Evolutionary conservation across 2,888 invertebrate genomes (phyloP).

Genomic region (Trichogramma evanescens): DNA sequence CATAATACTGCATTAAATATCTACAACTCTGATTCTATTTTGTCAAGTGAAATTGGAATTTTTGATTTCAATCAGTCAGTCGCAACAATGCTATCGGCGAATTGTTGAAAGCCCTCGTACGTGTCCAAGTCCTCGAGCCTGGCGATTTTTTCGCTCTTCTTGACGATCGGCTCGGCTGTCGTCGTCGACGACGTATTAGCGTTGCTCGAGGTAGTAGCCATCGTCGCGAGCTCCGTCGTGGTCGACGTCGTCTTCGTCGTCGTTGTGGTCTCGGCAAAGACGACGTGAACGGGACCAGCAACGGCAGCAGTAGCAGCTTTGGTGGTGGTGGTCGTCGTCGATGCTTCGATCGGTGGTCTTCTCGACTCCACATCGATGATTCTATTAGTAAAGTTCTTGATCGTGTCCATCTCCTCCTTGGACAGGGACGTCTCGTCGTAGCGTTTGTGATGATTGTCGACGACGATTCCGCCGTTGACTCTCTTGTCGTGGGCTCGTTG

Average conservation of each 20-base stretch:
- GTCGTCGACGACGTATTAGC: background rate
- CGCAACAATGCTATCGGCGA: constrained; percentile 32
- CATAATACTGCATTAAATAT: background rate
- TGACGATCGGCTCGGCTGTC: background rate
- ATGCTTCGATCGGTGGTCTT: constrained; percentile 8
- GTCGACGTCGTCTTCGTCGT: constrained; percentile 6
- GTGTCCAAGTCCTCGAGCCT: constrained; percentile 30
- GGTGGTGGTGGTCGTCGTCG: constrained; percentile 5
- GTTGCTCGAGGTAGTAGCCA: constrained; percentile 3
- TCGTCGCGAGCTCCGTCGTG: background rate
- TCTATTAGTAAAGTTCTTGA: background rate
- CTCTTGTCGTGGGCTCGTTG: background rate
- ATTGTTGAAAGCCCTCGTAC: constrained; percentile 34
- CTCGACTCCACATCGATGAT: constrained; percentile 21
- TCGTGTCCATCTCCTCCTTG: constrained; percentile 6
- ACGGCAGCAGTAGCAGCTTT: background rate
- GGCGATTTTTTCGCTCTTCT: background rate
- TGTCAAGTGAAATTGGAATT: background rate
- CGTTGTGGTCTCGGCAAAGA: background rate
- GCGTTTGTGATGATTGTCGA: constrained; percentile 15
- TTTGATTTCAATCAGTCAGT: constrained; percentile 23
- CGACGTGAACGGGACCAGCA: too few relatives aligned
- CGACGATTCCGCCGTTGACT: constrained; percentile 5
- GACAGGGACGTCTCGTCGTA: constrained; percentile 29
- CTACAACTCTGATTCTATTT: background rate